A percentile compares a stretch with the other conserved stretches of the same genome.
Evolutionary conservation across 2,113 vertebrate species (phyloP).

Genomic region (Thunnus maccoyii): DNA sequence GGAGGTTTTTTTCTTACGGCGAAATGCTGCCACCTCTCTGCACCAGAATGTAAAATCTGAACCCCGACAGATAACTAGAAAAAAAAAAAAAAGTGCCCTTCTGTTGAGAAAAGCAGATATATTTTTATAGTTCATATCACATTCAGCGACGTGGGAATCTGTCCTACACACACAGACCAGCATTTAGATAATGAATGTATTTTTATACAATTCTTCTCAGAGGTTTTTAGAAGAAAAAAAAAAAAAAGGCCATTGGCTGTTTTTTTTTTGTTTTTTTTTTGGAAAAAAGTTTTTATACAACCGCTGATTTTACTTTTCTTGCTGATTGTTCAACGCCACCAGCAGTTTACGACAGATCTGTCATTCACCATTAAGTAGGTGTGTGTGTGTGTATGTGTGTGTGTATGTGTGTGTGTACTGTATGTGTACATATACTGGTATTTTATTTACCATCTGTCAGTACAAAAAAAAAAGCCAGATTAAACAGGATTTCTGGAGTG

Average conservation of each 20-base stretch:
- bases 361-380: constrained; percentile 1
- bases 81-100: constrained; percentile 73
- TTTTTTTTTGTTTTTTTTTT: constrained; percentile 19
- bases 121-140: constrained; percentile 63
- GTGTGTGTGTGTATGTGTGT: background rate
- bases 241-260: too few species aligned
- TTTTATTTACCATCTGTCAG: constrained; percentile 20
- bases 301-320: too few species aligned
- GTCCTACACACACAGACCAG: constrained; percentile 52
- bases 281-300: constrained; percentile 39
- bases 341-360: constrained; percentile 48
- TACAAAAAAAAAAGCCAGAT: constrained; percentile 5
- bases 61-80: background rate
- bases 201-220: constrained; percentile 63
- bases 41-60: constrained; percentile 63
- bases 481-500: constrained; percentile 3
- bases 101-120: constrained; percentile 43
- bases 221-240: constrained; percentile 38
- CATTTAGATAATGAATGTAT: constrained; percentile 79
- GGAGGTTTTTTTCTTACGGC: background rate
- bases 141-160: constrained; percentile 11
- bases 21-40: constrained; percentile 54
- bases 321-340: constrained; percentile 59
- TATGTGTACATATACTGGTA: constrained; percentile 12
- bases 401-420: constrained; percentile 21